Evolutionary conservation across 2,797 vertebrate species (phyloP), one percentile per base, ranked within the genome.

Genomic region (Cuniculus paca): DNA sequence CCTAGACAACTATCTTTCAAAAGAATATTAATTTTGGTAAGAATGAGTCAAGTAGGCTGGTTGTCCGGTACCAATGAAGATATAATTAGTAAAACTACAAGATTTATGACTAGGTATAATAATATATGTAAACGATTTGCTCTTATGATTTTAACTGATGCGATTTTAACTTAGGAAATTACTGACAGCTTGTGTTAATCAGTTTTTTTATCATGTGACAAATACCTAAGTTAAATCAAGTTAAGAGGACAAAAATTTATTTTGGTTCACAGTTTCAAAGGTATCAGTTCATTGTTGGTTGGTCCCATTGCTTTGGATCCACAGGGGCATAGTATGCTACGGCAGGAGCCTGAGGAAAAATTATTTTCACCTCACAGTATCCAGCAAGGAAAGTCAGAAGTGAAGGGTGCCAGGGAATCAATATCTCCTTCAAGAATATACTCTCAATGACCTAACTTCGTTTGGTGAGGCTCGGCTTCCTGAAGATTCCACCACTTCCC

Each of bases 161-260:
- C 42, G 3, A 85, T 93, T 80, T 90, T 63, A 77, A 84, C 61
- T 91, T 80, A 82, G n/a, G 14, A 31, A 90, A 50, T 2, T 86
- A 1, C 34, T 82, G 50, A 79, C 34, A 72, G 56, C 3, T 86
- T 86, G 17, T 61, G 16, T 34, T 22, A 48, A 56, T 81, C n/a
- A 81, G 79, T n/a, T 9, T 22, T 70, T 56, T 16, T 17, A 56
- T 86, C 34, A 24, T 54, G 14, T 85, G 50, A 20, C 45, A 68
- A 48, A 48, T 16, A n/a, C 42, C 42, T 24, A 20, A 83, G 28
- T 24, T n/a, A 48, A 83, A 63, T 63, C 42, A 83, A 22, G 5
- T 70, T 36, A 70, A 85, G 34, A 54, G 7, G 34, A 28, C 20
- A 26, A 24, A 85, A 39, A 39, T 52, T 70, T 28, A 54, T 39